Base-by-base conservation (phyloP, 2,888 invertebrate species). In the Stegana nigrithorax region DNA sequence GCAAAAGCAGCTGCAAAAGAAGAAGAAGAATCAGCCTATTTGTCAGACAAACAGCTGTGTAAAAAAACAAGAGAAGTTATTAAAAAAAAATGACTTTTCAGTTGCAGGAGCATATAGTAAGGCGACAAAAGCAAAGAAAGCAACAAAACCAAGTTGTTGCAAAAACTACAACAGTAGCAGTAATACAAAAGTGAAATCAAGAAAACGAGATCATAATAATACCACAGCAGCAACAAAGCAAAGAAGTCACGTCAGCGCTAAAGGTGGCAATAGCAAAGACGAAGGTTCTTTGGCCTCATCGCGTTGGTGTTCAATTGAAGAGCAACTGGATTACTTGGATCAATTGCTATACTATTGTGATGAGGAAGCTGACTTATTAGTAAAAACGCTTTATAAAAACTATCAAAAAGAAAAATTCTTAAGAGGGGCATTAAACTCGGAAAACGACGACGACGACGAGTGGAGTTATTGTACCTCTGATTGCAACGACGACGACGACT, bases 301-400 rank as follows among this genome's bases (percentile, higher is more conserved):
- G 56, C 78, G 83, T 69, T 84, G 84, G 84, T 71, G 83, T 67
- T 84, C 84, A 62, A 84, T 84, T 45, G 84, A 84, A 67, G 84
- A 83, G 50, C 83, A 80, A 68, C 65, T 84, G 27, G 80, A 84
- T 73, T 75, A 83, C 61, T 75, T 84, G 62, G 84, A 84, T 63
- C 74, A 82, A 64, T 67, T 84, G 36, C 73, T 84, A n/a, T 71
- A 83, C 67, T 83, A 80, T 67, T 81, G 79, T 77, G 84, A 84
- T 82, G 83, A 84, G 62, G 78, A 81, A 65, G 71, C 80, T 3
- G 73, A 81, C 32, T 55, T 66, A 19, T 73, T 68, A 55, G 56
- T 75, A 75, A 77, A 74, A 1, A 62, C 73, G 67, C 64, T 78
- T 4, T 78, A 80, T 62, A 65, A 77, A 55, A 64, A 68, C 26